phyloP scores from a whole-genome alignment of 2,113 vertebrate species.

The Macrotus californicus region DNA sequence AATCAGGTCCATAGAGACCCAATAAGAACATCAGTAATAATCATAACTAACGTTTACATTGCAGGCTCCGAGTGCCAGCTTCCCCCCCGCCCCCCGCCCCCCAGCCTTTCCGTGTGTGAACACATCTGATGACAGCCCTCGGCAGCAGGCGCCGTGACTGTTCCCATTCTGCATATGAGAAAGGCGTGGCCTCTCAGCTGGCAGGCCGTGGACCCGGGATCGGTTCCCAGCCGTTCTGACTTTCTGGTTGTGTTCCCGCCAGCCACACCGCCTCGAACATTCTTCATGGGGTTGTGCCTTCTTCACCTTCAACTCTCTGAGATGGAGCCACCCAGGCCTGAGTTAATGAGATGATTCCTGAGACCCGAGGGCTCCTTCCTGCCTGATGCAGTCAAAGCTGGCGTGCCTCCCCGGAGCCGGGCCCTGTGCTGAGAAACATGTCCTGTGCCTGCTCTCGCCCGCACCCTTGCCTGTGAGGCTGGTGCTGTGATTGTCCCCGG shows the following conservation, averaged over 20 bases:
- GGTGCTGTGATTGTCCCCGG: not conserved
- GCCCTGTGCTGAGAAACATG: not conserved
- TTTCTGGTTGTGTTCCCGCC: not conserved
- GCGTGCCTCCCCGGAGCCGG: not conserved
- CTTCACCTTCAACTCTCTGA: not conserved
- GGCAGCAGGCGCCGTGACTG: not conserved
- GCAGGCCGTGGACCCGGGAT: not conserved
- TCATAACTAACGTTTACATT: not conserved
- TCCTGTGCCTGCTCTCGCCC: not conserved
- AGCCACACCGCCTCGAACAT: not conserved
- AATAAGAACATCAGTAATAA: not conserved
- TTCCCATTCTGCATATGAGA: not conserved
- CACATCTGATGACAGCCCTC: rapidly evolving
- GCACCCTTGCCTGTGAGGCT: not conserved
- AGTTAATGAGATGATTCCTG: not conserved
- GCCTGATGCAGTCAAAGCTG: rapidly evolving
- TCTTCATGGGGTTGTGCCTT: not conserved
- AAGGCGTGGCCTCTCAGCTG: rapidly evolving
- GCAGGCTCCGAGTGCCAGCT: rapidly evolving
- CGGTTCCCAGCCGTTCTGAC: not conserved
- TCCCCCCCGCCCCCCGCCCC: not conserved
- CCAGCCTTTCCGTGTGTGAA: not conserved
- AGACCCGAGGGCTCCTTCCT: not conserved
- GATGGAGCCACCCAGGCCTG: too few species aligned
- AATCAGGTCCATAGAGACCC: not conserved